phyloP scores from a whole-genome alignment of 2,797 vertebrate species.

The Chanos chanos region DNA sequence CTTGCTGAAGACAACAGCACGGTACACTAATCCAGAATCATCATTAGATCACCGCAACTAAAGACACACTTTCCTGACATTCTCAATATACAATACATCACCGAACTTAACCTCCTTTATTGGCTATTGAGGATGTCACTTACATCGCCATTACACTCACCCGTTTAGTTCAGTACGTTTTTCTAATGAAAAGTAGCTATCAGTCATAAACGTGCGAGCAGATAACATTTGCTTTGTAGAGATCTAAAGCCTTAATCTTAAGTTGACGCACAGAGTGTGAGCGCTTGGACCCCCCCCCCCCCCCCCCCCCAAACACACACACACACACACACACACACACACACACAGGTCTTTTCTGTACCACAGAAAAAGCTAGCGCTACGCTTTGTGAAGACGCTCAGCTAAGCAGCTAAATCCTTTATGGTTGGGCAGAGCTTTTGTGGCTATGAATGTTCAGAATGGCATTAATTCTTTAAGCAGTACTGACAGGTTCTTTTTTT shows the following conservation, averaged over 20 bases:
- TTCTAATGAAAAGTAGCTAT: background rate
- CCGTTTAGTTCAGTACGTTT: too few relatives aligned
- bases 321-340: too few relatives aligned
- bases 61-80: too few relatives aligned
- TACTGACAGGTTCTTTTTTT: background rate
- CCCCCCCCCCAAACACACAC: too few relatives aligned
- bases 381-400: background rate
- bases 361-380: constrained; percentile 6
- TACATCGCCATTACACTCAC: too few relatives aligned
- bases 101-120: too few relatives aligned
- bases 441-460: background rate
- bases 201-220: constrained; percentile 5
- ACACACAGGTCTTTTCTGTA: constrained; percentile 19
- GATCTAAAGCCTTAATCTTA: constrained; percentile 33
- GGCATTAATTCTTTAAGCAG: background rate
- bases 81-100: too few relatives aligned
- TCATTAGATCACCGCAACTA: too few relatives aligned
- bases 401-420: background rate
- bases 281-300: background rate
- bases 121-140: too few relatives aligned
- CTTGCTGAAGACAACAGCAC: too few relatives aligned
- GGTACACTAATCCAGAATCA: too few relatives aligned
- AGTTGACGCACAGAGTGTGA: constrained; percentile 19
- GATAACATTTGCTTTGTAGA: constrained; percentile 24
- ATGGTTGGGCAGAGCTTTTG: background rate